Evolutionary conservation across 2,113 vertebrate genomes (phyloP), one percentile per base, ranked within the genome.

Genomic region (Microcebus jonahi): DNA sequence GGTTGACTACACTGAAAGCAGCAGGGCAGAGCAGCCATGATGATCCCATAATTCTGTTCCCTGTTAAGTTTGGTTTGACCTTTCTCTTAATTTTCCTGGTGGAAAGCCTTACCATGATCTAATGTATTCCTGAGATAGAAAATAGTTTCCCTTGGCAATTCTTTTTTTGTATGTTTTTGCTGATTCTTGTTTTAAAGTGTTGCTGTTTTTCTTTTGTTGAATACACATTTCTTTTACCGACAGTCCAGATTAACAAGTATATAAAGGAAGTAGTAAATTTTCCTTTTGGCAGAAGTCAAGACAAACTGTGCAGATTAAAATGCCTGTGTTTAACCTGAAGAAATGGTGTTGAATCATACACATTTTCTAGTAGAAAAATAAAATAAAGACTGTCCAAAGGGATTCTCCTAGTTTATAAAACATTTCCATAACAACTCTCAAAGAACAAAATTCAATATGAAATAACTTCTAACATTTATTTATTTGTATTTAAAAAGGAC

Each of bases 391-490:
- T 77, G 95, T 31, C 5, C 4, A 97, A 96, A 96, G 83, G 68
- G 89, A 91, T 94, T 97, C 48, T 94, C 81, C 95, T 92, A 95
- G 65, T 73, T 98, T 94, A 89, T 97, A 98, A 94, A 95, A 97
- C 88, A 91, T 90, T 94, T 97, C 59, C 94, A 87, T 81, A 85
- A 45, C 95, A 95, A 91, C 88, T 89, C 39, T 97, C 94, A 53
- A 53, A 53, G 50, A 53, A 92, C 86, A 92, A 96, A 95, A 92
- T 95, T 96, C 96, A 98, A 98, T 98, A 97, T 79, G 96, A 98
- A 98, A 84, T 34, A 96, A 94, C 67, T 4, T 99, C 98, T 48
- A 94, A 98, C 95, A 88, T 95, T 95, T 97, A 96, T 81, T 53
- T 53, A 96, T 81, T 53, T 53, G 94, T 98, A 96, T 79, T 95